These are phyloP conservation scores for Miltochrista miniata DNA, from an alignment of 2,888 invertebrate genomes.

Conservation along the genomic window DNA sequence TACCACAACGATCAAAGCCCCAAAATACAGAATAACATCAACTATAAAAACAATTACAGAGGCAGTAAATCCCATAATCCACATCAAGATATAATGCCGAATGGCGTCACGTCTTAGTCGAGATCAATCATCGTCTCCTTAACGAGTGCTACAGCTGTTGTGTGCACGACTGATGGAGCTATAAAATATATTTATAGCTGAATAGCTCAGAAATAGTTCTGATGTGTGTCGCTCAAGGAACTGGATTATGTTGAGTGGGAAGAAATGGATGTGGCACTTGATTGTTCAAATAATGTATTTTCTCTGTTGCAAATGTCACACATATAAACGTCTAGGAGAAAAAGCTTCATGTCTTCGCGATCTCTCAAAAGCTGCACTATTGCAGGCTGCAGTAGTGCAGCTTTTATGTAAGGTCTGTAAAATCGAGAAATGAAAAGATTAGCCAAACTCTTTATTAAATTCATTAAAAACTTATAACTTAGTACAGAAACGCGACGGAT, in stretches of 20 bases:
- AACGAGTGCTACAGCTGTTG: conserved; percentile 78
- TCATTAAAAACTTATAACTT: too few species aligned
- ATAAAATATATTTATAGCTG: conserved; percentile 80
- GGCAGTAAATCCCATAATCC: conserved; percentile 47
- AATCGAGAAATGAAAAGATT: too few species aligned
- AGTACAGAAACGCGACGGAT: too few species aligned
- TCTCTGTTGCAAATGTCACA: too few species aligned
- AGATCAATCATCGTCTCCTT: conserved; percentile 79
- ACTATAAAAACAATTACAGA: conserved; percentile 46
- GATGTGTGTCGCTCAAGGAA: conserved; percentile 60
- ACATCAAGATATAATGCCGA: conserved; percentile 48
- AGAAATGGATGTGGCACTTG: conserved; percentile 40
- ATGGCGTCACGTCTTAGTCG: conserved; percentile 42
- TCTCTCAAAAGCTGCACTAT: too few species aligned
- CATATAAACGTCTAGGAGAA: too few species aligned
- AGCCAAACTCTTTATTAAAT: too few species aligned
- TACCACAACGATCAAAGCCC: background rate
- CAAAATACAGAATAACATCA: background rate
- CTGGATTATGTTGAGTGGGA: conserved; percentile 30
- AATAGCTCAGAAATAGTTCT: conserved; percentile 65
- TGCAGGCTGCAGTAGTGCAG: too few species aligned
- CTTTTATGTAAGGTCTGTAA: too few species aligned
- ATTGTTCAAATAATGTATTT: background rate
- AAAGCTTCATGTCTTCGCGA: too few species aligned
- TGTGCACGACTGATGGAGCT: conserved; percentile 74